Base-by-base conservation (phyloP, 2,797 vertebrate species). In the Okamejei kenojei region DNA sequence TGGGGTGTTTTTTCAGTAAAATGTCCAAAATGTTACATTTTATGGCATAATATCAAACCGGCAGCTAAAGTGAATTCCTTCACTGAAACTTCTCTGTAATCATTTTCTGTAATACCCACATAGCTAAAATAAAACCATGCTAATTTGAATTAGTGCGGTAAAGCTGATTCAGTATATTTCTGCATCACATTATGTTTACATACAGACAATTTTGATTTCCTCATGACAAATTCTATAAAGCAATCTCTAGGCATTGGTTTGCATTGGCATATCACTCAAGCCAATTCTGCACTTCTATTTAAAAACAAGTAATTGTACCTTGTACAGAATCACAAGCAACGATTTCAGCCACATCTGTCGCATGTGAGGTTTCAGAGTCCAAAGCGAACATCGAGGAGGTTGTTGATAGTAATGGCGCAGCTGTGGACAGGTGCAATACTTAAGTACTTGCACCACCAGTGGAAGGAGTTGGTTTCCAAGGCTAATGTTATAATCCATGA, bases 261-360 rank as follows among this genome's bases (percentile, higher is more conserved):
- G 32, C 32, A 13, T 1, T 11, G 10, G 1, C 13, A 71, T 80
- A 13, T 45, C 8, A 54, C 93, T 23, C 90, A 45, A 29, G 23
- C 21, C 68, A 91, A 74, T 23, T 35, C 90, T 74, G 21, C 35
- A 74, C 71, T 45, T 73, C 45, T 35, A 92, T 45, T 74, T 17
- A 13, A 79, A 58, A 7, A 92, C 7, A 71, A 9, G 17, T 54
- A 80, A 17, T 61, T 95, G 93, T 96, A 99, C 99, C 98, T 99
- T 99, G 94, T 99, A 99, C 29, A 99, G 97, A 93, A 99, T 98
- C 94, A 99, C 99, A 54, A 99, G 98, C 93, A 99, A 96, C 38
- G 98, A 97, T 95, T 98, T 99, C 94, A 99, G 97, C 99, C 99
- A 99, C 98, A 99, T 98, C 96, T 99, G 99, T 93, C 99, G 96